Evolutionary conservation across 2,888 invertebrate genomes (phyloP), one percentile per base, ranked within the genome.

Genomic region (Melipona beecheii): DNA sequence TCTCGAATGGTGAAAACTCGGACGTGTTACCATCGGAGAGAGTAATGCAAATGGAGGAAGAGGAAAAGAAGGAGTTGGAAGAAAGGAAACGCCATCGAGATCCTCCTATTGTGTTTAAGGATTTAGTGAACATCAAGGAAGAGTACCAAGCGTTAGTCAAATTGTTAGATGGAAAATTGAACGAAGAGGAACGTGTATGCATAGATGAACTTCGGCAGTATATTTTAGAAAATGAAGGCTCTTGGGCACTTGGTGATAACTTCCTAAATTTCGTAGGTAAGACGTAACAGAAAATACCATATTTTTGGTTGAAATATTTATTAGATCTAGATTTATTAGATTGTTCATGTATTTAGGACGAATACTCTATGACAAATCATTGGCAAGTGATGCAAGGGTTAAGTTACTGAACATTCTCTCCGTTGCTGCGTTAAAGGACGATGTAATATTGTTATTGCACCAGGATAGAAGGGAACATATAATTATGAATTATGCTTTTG

Each of bases 221-320:
- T 95, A 96, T 98, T 94, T 95, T 98, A 89, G 97, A 97, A 89
- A 97, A 98, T 90, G 98, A 98, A 93, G 98, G 98, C 79, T 98
- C 98, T 91, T 98, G 98, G 98, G 98, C 98, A 78, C 95, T 98
- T 36, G 97, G 98, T 17, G 98, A 98, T 91, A 97, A 97, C 90
- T 98, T 98, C 94, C 96, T 98, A 66, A 95, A 96, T 77, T 98
- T 98, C 93, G 96, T 98, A 81, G 97, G 97, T 97, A 87, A 93
- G 95, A 92, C 27, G 27, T 9, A 36, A 9, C 9, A 19, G 24
- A 5, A 74, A 24, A 9, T 19, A 56, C 21, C n/a, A 24, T 31
- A 4, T 21, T 3, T 0, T 4, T 36, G 5, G 4, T 54, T 49
- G 24, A 50, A 27, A 43, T 27, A n/a, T 15, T 27, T 50, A 21